phyloP scores from a whole-genome alignment of 2,888 invertebrate species.

The Agrotis puta region DNA sequence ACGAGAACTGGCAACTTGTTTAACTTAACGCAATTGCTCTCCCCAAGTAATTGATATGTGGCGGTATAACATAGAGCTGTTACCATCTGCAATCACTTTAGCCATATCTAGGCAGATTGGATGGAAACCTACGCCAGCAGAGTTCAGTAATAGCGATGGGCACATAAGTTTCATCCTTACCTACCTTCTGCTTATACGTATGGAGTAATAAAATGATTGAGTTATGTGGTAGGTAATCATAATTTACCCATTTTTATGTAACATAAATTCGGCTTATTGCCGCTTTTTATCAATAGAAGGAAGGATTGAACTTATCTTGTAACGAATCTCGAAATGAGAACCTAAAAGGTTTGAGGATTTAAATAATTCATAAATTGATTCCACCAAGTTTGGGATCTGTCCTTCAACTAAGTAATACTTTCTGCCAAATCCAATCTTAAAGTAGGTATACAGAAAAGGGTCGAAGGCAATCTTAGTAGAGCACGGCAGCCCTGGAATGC shows the following conservation, averaged over 20 bases:
- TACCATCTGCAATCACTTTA: constrained; percentile 51
- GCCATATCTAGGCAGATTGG: constrained; percentile 44
- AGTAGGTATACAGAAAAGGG: no score
- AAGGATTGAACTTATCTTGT: not conserved
- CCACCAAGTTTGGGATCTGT: not conserved
- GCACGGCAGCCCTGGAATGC: no score
- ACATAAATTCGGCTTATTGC: no score
- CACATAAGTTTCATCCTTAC: not conserved
- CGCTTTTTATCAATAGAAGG: no score
- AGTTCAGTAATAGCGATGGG: constrained; percentile 11
- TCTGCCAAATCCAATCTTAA: not conserved
- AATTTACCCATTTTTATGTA: no score
- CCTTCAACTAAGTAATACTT: not conserved
- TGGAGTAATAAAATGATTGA: no score
- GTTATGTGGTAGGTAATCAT: no score
- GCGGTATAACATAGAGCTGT: constrained; percentile 31
- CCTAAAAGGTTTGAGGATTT: not conserved
- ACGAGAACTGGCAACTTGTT: constrained; percentile 1
- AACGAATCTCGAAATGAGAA: not conserved
- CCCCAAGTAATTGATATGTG: constrained; percentile 45
- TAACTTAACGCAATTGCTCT: constrained; percentile 25
- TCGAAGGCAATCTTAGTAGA: no score
- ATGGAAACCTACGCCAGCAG: constrained; percentile 34
- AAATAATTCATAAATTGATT: not conserved
- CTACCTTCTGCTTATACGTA: not conserved